phyloP scores from a whole-genome alignment of 2,888 invertebrate species.

The Caenorhabditis japonica region DNA sequence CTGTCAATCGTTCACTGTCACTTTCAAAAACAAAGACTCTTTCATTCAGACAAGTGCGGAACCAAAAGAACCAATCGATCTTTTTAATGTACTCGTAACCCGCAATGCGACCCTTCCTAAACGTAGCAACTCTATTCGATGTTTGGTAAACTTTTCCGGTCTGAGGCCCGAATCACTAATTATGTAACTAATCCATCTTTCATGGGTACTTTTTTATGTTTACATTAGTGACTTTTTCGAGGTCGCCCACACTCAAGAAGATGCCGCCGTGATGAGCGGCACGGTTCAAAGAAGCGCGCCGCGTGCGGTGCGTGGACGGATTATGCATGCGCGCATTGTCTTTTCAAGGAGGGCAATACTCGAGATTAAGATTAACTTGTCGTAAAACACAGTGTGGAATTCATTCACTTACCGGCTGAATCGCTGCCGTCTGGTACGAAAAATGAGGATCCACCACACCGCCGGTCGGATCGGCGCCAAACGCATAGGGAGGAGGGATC shows the following conservation, averaged over 20 bases:
- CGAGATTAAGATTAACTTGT: slow-evolving; percentile 39
- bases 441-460: slow-evolving; percentile 28
- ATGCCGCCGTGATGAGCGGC: slow-evolving; percentile 41
- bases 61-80: slow-evolving; percentile 23
- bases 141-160: slow-evolving; percentile 18
- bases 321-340: slow-evolving; percentile 22
- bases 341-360: slow-evolving; percentile 5
- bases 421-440: slow-evolving; percentile 1
- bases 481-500: slow-evolving; percentile 28
- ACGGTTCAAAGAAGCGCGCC: slow-evolving; percentile 17
- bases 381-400: slow-evolving; percentile 36
- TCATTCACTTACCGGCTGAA: slow-evolving; percentile 27
- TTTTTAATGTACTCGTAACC: slow-evolving; percentile 27
- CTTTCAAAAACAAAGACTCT: too few species aligned
- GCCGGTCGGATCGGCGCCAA: slow-evolving; percentile 17
- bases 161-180: too few species aligned
- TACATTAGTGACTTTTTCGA: slow-evolving; percentile 39
- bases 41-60: slow-evolving; percentile 1
- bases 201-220: slow-evolving; percentile 38
- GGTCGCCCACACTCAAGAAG: slow-evolving; percentile 22
- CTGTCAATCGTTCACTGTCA: not conserved
- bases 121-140: slow-evolving; percentile 14
- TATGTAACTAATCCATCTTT: slow-evolving; percentile 52
- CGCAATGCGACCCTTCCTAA: slow-evolving; percentile 26
- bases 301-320: too few species aligned